Evolutionary conservation across 2,797 vertebrate genomes (phyloP).

Genomic region (Bucorvus abyssinicus): DNA sequence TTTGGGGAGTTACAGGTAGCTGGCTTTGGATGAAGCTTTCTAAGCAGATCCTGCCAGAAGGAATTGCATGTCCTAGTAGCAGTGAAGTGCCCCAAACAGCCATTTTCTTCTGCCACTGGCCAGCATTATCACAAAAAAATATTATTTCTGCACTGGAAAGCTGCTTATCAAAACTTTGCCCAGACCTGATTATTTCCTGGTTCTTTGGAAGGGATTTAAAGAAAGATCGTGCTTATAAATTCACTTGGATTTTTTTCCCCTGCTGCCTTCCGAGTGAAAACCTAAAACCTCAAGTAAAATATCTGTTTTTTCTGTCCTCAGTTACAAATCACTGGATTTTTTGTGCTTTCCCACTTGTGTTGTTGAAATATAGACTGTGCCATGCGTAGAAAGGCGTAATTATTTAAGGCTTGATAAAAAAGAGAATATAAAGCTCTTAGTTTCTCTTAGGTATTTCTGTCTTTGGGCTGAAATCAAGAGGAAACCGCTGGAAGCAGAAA

Average conservation of each 20-base stretch:
- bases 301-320: not conserved
- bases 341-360: not conserved
- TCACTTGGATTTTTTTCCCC: not conserved
- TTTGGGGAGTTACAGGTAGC: not conserved
- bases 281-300: not conserved
- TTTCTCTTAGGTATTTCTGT: not conserved
- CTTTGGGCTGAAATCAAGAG: not conserved
- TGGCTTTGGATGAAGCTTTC: not conserved
- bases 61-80: not conserved
- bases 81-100: not conserved
- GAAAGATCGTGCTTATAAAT: not conserved
- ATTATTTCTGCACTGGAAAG: not conserved
- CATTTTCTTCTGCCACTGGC: not conserved
- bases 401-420: not conserved
- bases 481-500: not conserved
- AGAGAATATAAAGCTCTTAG: not conserved
- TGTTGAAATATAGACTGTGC: slow-evolving; percentile 1
- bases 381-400: not conserved
- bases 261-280: not conserved
- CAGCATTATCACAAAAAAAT: not conserved
- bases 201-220: not conserved
- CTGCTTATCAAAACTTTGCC: not conserved
- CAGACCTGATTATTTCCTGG: not conserved
- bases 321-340: slow-evolving; percentile 5
- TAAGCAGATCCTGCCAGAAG: not conserved